Percentiles rank a stretch among this genome's conserved stretches.
phyloP scores from a whole-genome alignment of 2,113 vertebrate genomes.

The Tonatia bakeri region DNA sequence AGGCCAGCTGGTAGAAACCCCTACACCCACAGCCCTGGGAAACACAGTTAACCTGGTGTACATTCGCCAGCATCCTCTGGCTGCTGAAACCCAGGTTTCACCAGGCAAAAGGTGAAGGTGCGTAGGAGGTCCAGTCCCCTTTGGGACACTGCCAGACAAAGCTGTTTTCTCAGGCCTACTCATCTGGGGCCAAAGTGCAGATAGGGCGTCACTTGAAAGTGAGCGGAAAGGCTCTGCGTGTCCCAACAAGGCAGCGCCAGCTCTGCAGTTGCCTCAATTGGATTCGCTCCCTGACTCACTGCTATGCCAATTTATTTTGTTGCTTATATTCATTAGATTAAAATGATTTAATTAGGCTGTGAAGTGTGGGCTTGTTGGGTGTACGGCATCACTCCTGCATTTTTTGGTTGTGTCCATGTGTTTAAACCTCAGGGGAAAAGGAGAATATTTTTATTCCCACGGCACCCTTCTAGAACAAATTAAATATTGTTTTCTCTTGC shows the following conservation, averaged over 20 bases:
- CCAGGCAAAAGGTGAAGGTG: slow-evolving; percentile 37
- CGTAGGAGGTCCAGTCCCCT: neutral
- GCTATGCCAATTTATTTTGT: slow-evolving; percentile 15
- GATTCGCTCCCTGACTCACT: slow-evolving; percentile 50
- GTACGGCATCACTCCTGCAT: neutral
- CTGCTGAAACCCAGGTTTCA: neutral
- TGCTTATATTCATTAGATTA: slow-evolving; percentile 57
- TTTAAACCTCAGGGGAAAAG: slow-evolving; percentile 13
- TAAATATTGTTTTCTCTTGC: slow-evolving; percentile 65
- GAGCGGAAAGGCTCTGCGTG: neutral
- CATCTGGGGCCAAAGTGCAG: neutral
- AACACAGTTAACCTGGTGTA: neutral
- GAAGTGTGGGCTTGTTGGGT: neutral
- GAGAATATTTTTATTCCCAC: slow-evolving; percentile 55
- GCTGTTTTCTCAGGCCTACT: neutral
- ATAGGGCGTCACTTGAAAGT: neutral
- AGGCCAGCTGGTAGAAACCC: slow-evolving; percentile 16
- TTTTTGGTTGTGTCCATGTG: neutral
- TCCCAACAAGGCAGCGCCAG: neutral
- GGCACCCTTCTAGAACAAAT: slow-evolving; percentile 63
- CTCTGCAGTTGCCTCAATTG: neutral
- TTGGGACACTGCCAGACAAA: neutral
- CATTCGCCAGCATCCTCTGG: neutral
- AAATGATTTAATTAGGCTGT: slow-evolving; percentile 52
- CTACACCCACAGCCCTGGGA: neutral